phyloP scores from a whole-genome alignment of 2,797 vertebrate species.

The Malurus splendens region DNA sequence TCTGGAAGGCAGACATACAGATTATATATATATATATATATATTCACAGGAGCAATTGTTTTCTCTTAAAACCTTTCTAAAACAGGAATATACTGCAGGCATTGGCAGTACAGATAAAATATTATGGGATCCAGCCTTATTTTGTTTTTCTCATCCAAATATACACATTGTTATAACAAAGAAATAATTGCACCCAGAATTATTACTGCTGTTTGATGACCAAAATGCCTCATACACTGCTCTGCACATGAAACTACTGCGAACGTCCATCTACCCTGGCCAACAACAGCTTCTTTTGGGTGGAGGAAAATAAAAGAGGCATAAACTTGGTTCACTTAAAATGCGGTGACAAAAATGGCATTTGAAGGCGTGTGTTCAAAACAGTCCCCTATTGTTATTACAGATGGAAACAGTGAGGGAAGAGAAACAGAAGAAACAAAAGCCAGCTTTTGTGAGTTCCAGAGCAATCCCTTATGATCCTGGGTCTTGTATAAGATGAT shows the following conservation, averaged over 20 bases:
- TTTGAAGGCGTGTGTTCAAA: conserved; percentile 22
- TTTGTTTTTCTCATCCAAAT: conserved; percentile 60
- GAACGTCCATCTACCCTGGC: not conserved
- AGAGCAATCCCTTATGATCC: conserved; percentile 62
- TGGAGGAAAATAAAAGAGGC: conserved; percentile 17
- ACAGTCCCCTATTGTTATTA: conserved; percentile 51
- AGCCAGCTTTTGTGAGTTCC: conserved; percentile 72
- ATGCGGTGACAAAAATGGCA: conserved; percentile 39
- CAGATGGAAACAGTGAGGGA: conserved; percentile 40
- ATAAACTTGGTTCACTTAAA: conserved; percentile 30
- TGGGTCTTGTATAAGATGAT: conserved; percentile 55
- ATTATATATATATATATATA: not conserved
- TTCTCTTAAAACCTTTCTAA: conserved; percentile 37
- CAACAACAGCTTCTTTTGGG: conserved; percentile 18
- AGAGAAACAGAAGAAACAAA: conserved; percentile 65
- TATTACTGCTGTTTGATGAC: conserved; percentile 2
- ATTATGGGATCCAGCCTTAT: conserved; percentile 64
- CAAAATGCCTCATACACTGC: not conserved
- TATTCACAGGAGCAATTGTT: conserved; percentile 42
- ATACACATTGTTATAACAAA: conserved; percentile 61
- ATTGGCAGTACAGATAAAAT: conserved; percentile 60
- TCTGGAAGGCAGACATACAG: conserved; percentile 20
- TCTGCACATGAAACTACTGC: conserved; percentile 1
- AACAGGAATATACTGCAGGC: conserved; percentile 36
- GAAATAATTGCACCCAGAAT: conserved; percentile 5